Base-by-base conservation (phyloP, 2,888 invertebrate species). In the Harmothoe impar region DNA sequence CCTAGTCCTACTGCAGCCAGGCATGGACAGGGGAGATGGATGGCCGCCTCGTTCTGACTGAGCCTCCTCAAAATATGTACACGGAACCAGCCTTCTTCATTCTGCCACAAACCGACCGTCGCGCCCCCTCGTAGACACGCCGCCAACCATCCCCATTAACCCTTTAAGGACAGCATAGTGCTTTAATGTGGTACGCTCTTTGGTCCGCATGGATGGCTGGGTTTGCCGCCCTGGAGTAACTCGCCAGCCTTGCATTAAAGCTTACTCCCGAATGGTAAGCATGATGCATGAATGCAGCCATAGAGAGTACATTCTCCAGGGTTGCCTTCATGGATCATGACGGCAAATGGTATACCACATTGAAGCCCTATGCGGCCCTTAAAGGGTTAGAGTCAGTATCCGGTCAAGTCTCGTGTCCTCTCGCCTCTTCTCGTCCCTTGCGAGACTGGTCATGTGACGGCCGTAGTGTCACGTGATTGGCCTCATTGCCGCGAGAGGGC, bases 381-480 rank as follows among this genome's bases (percentile, higher is more conserved):
- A n/a, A n/a, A n/a, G n/a, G n/a, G n/a, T n/a, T 52, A 62, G 3
- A 62, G 62, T 62, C 62, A 62, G 62, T 15, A 10, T 62, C 62
- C 62, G 12, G 7, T n/a, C 62, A 62, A 62, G 7, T 62, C 62
- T 62, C 62, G 62, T 62, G 62, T 62, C 62, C 62, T 20, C 62
- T 12, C 62, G 62, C n/a, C 23, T 62, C 62, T 62, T n/a, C 62
- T 62, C 62, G 62, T 62, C 20, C 62, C 62, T 43, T 25, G 25
- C 72, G 31, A 29, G 72, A 72, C 72, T 29, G 29, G 72, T 72
- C 72, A 72, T 29, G 72, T 72, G 72, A 72, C 72, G 25, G 29
- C 72, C 84, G 20, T 84, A 29, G 51, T 51, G 84, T 25, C 84
- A n/a, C 43, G 43, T 84, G 84, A 84, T 84, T 84, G 29, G 84